phyloP scores from a whole-genome alignment of 2,113 vertebrate genomes.

The Psittacus erithacus region DNA sequence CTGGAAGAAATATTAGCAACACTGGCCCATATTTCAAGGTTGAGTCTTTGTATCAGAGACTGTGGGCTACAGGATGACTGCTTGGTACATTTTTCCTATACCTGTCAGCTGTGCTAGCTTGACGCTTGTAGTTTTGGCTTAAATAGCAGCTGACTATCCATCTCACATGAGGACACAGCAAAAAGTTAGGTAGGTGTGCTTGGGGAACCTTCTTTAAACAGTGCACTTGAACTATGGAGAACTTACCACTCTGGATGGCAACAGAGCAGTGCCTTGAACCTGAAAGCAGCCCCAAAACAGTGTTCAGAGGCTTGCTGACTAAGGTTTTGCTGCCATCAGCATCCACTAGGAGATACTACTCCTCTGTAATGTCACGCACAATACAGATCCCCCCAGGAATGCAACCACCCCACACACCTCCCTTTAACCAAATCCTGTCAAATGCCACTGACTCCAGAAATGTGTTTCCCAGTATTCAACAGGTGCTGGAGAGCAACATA shows the following conservation, averaged over 20 bases:
- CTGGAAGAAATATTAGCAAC: background rate
- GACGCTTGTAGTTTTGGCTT: background rate
- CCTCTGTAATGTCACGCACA: background rate
- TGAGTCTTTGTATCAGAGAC: background rate
- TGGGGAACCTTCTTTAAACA: background rate
- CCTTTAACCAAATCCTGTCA: background rate
- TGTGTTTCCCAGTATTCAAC: background rate
- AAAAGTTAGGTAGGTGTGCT: background rate
- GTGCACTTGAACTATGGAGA: background rate
- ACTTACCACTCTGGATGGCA: background rate
- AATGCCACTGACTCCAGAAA: constrained; percentile 22
- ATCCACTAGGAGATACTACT: background rate
- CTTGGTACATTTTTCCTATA: background rate
- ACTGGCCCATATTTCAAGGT: background rate
- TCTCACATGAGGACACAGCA: background rate
- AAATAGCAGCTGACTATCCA: background rate
- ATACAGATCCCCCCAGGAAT: background rate
- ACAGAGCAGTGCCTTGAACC: background rate
- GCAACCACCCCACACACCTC: background rate
- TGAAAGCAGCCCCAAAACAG: background rate
- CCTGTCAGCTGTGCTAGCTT: background rate
- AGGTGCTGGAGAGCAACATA: constrained; percentile 1
- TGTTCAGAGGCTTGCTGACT: background rate
- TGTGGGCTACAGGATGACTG: background rate
- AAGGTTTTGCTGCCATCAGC: background rate